Evolutionary conservation across 2,888 invertebrate species (phyloP), one percentile per base, ranked within the genome.

Genomic region (Podabrus alpinus): DNA sequence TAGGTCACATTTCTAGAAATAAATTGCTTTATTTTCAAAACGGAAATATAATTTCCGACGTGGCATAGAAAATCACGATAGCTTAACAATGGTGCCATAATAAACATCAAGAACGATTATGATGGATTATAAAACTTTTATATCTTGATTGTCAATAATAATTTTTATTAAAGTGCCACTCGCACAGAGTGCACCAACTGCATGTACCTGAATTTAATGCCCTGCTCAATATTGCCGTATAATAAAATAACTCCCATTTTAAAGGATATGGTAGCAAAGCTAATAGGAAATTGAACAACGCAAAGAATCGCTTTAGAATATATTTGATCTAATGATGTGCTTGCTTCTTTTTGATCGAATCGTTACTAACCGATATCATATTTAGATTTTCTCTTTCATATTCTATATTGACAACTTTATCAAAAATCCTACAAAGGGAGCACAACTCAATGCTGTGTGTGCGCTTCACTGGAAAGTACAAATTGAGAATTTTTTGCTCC

Each of bases 231-330:
- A 21, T 66, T 21, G 59, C 24, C 19, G 16, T 61, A 64, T 71
- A 74, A 67, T 74, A 74, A 70, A 73, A 74, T 71, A 19, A 71
- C 66, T 73, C 69, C 29, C 24, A 73, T 73, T 73, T 73, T 69
- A 66, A 64, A 73, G 59, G 59, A 59, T 7, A 71, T 71, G 19
- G 62, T 64, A 64, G n/a, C 61, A 17, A 64, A 19, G 21, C 62
- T 15, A 64, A 71, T 74, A 66, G 68, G 66, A 74, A 74, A 74
- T 74, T 71, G 74, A 74, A 70, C 73, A 73, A 73, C 69, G 69
- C 66, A 59, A 70, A 60, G 61, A 70, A 59, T 66, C 69, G 69
- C 67, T 69, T 60, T 29, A 45, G 66, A 59, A 67, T 60, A 69
- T 59, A 73, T 73, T 73, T 66, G 60, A 66, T 66, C 16, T 73